These are phyloP conservation scores for Elysia crispata DNA, from an alignment of 2,888 invertebrate species.

Conservation along the genomic window DNA sequence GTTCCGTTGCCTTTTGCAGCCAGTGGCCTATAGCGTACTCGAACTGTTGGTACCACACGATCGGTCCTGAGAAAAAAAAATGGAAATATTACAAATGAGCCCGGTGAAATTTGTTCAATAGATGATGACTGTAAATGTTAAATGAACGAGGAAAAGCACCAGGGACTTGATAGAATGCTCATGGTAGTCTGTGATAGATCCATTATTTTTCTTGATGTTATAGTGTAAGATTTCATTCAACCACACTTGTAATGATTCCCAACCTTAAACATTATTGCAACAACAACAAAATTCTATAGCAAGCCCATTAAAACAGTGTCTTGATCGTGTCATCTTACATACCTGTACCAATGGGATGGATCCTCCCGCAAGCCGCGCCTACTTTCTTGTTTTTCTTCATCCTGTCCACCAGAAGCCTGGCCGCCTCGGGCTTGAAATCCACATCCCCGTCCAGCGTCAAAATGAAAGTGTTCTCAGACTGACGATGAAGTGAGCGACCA, in stretches of 20 bases:
- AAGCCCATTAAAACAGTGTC: too few species aligned
- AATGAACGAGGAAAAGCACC: too few species aligned
- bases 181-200: too few species aligned
- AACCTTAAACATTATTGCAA: too few species aligned
- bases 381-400: constrained; percentile 99
- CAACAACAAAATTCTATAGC: too few species aligned
- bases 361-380: constrained; percentile 98
- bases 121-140: too few species aligned
- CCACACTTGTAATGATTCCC: too few species aligned
- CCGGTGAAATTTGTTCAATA: too few species aligned
- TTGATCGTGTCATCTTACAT: not conserved
- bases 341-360: constrained; percentile 93
- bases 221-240: too few species aligned
- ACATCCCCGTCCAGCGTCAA: constrained; percentile 98
- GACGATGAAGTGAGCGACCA: not conserved
- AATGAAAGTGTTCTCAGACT: constrained; percentile 93
- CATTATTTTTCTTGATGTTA: too few species aligned
- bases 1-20: constrained; percentile 99
- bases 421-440: constrained; percentile 94
- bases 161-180: too few species aligned
- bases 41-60: constrained; percentile 99
- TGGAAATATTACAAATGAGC: too few species aligned
- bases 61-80: constrained; percentile 90
- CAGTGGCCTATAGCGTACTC: constrained; percentile 99
- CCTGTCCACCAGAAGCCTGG: constrained; percentile 94